Conservation (phyloP, 37 sponge, comb jelly and placozoan genomes). For the Bolinopsis microptera region DNA sequence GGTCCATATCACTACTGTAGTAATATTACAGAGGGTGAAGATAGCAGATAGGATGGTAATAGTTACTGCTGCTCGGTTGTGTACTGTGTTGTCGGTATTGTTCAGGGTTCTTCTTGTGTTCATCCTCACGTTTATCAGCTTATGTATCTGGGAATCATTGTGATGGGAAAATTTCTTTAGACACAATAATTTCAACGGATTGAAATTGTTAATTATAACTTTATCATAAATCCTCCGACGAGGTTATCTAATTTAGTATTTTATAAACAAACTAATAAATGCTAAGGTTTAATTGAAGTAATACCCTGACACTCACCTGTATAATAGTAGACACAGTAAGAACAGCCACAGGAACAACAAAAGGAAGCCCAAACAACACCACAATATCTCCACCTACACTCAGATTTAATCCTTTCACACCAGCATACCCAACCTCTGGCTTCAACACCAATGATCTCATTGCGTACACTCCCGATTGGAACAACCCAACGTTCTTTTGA, state of each 20-base stretch:
- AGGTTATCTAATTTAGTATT: too few relatives aligned
- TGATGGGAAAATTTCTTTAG: too few relatives aligned
- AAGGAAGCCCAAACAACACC: neutral
- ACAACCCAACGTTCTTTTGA: neutral
- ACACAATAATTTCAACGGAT: too few relatives aligned
- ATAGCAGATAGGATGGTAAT: neutral
- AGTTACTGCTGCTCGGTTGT: neutral
- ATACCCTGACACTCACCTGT: too few relatives aligned
- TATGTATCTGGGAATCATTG: neutral
- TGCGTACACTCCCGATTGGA: neutral
- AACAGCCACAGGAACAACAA: neutral
- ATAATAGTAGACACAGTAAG: neutral
- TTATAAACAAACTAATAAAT: too few relatives aligned
- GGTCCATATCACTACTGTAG: conserved; percentile 1
- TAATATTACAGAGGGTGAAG: neutral
- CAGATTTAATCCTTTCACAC: neutral
- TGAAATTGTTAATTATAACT: too few relatives aligned
- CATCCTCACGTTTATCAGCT: neutral
- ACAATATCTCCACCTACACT: neutral
- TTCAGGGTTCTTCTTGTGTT: neutral
- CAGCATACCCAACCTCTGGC: neutral
- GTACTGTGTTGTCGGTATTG: neutral
- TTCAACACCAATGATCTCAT: neutral
- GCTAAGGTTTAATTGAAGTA: too few relatives aligned
- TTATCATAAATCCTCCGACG: too few relatives aligned